A percentile compares a stretch with the other conserved stretches of the same genome.
phyloP scores from a whole-genome alignment of 2,113 vertebrate species.

The Sinocyclocheilus anophthalmus region DNA sequence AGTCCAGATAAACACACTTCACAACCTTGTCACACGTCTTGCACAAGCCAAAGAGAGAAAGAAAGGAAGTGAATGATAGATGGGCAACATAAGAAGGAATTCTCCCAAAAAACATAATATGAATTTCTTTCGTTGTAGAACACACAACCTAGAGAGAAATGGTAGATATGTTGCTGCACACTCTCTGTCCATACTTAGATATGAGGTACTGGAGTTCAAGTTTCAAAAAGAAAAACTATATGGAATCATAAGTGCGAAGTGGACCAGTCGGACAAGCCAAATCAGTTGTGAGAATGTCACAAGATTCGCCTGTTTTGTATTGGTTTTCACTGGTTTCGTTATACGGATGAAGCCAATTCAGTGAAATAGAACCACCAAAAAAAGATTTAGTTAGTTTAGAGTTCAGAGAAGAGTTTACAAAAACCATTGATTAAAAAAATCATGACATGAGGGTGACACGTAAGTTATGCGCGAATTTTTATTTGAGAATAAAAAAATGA shows the following conservation, averaged over 20 bases:
- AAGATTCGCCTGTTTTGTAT: not conserved
- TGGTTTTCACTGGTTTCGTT: not conserved
- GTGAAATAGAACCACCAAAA: not conserved
- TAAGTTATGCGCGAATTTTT: not conserved
- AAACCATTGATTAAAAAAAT: no score
- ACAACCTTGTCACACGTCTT: slow-evolving; percentile 67
- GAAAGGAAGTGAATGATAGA: slow-evolving; percentile 18
- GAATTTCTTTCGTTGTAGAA: not conserved
- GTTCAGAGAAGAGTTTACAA: not conserved
- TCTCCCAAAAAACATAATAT: not conserved
- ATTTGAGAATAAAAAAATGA: not conserved
- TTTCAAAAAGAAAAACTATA: no score
- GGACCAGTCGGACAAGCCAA: not conserved
- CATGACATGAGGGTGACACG: not conserved
- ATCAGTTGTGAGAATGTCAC: not conserved
- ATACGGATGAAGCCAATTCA: not conserved
- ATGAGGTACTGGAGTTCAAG: not conserved
- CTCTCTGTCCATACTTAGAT: not conserved
- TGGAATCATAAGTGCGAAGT: not conserved
- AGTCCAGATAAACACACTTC: slow-evolving; percentile 77
- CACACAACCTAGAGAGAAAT: slow-evolving; percentile 11
- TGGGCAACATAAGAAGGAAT: not conserved
- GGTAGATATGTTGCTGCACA: not conserved
- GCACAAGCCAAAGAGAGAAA: slow-evolving; percentile 25
- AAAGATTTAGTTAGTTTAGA: no score